A percentile compares a stretch with the other conserved stretches of the same genome.
Conservation (phyloP, 2,797 vertebrate genomes). For the Notoglanidium macrostoma region DNA sequence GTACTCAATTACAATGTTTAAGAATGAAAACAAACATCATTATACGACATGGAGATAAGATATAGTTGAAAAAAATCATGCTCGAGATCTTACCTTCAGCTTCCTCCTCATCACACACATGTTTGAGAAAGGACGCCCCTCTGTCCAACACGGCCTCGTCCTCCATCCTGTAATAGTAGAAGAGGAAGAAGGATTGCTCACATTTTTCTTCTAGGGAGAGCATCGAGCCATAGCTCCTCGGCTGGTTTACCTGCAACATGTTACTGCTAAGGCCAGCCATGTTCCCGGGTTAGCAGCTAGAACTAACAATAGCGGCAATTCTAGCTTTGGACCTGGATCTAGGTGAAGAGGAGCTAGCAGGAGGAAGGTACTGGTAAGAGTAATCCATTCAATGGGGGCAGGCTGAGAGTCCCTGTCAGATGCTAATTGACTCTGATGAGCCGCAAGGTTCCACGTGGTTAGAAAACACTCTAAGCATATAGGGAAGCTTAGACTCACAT, state of each 20-base stretch:
- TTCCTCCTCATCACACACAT: constrained; percentile 93
- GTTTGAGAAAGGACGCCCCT: constrained; percentile 93
- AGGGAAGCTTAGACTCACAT: constrained; percentile 53
- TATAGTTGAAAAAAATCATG: background rate
- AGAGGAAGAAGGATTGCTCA: constrained; percentile 98
- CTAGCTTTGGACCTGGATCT: constrained; percentile 16
- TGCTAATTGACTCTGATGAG: constrained; percentile 69
- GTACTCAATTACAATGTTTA: background rate
- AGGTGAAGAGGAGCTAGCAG: background rate
- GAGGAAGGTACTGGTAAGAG: constrained; percentile 63
- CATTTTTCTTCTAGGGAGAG: constrained; percentile 90
- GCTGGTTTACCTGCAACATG: constrained; percentile 82
- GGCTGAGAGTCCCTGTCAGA: constrained; percentile 58
- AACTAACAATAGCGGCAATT: constrained; percentile 30
- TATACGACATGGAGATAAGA: background rate
- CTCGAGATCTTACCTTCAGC: constrained; percentile 85
- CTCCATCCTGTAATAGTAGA: constrained; percentile 99
- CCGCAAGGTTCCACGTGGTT: constrained; percentile 38
- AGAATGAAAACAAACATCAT: background rate
- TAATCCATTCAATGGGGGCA: constrained; percentile 68
- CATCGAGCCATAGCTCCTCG: constrained; percentile 80
- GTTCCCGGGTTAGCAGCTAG: constrained; percentile 31
- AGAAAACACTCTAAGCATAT: constrained; percentile 32
- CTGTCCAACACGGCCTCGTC: constrained; percentile 97
- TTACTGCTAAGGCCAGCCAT: constrained; percentile 63